These are phyloP conservation scores for Hippoglossus hippoglossus DNA, from an alignment of 2,797 vertebrate species.

Conservation along the genomic window DNA sequence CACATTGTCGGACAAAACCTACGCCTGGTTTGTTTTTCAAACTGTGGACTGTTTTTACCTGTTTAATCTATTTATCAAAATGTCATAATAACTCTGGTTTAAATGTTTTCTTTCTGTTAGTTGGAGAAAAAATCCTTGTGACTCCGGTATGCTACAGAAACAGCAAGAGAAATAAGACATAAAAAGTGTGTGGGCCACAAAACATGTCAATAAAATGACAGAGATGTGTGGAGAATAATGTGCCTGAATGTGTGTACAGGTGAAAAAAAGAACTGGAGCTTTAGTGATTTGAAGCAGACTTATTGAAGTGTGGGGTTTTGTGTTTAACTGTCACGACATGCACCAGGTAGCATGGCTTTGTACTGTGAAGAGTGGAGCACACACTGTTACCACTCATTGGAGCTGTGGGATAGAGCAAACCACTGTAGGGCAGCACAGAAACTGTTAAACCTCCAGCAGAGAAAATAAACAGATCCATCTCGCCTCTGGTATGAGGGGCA, in stretches of 20 bases:
- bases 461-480: slow-evolving; percentile 56
- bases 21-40: slow-evolving; percentile 7
- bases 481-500: slow-evolving; percentile 21
- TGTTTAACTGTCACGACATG: slow-evolving; percentile 47
- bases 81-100: slow-evolving; percentile 12
- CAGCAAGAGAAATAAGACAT: slow-evolving; percentile 15
- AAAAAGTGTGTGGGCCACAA: slow-evolving; percentile 10
- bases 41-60: slow-evolving; percentile 12
- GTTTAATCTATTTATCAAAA: slow-evolving; percentile 24
- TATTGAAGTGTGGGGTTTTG: slow-evolving; percentile 33
- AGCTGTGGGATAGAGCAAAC: slow-evolving; percentile 55
- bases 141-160: slow-evolving; percentile 3
- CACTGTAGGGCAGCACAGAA: slow-evolving; percentile 40
- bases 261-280: background rate
- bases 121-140: background rate
- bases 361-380: slow-evolving; percentile 51
- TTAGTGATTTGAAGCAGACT: slow-evolving; percentile 17
- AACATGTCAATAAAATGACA: slow-evolving; percentile 8
- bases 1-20: slow-evolving; percentile 23
- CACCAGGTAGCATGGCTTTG: slow-evolving; percentile 20
- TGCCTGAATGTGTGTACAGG: slow-evolving; percentile 18
- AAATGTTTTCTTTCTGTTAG: slow-evolving; percentile 11
- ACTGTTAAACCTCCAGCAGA: slow-evolving; percentile 59
- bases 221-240: slow-evolving; percentile 5
- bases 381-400: slow-evolving; percentile 53